Percentiles rank a stretch among this genome's conserved stretches.
phyloP scores from a whole-genome alignment of 2,113 vertebrate species.

The Cynopterus brachyotis region DNA sequence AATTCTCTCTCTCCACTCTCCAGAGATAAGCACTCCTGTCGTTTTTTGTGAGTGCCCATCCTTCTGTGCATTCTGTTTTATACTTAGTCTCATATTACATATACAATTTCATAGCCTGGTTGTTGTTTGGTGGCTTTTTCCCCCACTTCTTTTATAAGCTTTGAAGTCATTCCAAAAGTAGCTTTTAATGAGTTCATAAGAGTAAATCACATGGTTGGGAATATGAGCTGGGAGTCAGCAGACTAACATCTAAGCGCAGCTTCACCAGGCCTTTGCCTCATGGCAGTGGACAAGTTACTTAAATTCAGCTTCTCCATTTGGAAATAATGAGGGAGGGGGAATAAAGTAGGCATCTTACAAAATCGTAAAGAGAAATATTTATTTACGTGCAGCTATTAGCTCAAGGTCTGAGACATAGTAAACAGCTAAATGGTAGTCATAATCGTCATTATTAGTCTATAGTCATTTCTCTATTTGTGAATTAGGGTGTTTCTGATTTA shows the following conservation, averaged over 20 bases:
- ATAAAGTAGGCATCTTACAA: background rate
- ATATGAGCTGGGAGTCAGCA: background rate
- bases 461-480: background rate
- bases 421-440: background rate
- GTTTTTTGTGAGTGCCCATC: background rate
- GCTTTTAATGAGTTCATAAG: conserved; percentile 31
- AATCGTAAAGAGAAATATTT: background rate
- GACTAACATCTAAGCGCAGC: background rate
- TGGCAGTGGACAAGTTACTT: background rate
- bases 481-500: background rate
- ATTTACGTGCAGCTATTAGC: background rate
- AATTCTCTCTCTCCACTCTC: background rate
- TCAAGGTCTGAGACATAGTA: background rate
- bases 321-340: background rate
- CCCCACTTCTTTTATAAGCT: background rate
- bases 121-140: background rate
- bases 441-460: background rate
- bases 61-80: background rate
- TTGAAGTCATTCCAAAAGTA: conserved; percentile 25
- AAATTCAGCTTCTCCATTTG: background rate
- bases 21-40: background rate
- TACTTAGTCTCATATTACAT: background rate
- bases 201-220: background rate
- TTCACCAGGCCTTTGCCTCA: background rate
- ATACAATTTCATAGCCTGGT: background rate